Percentiles rank a stretch among this genome's conserved stretches.
These are phyloP conservation scores for Hippopotamus amphibius DNA, from an alignment of 2,113 vertebrate species.

Conservation along the genomic window DNA sequence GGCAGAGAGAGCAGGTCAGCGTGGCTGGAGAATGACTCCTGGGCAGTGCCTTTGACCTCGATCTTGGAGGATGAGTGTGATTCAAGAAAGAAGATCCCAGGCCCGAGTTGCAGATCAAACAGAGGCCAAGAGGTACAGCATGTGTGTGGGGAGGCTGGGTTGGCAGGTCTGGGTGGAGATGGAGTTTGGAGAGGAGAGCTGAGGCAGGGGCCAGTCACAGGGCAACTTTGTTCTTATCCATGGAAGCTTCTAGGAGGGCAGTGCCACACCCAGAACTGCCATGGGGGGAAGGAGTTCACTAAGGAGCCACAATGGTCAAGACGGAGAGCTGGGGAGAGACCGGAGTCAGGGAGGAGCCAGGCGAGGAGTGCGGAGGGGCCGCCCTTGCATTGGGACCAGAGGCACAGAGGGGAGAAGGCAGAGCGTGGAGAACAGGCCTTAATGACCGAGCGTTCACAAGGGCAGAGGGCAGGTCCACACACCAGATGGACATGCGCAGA, in stretches of 20 bases:
- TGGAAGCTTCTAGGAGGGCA: background rate
- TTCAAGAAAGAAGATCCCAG: background rate
- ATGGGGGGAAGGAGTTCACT: background rate
- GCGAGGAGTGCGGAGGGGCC: background rate
- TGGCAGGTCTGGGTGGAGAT: background rate
- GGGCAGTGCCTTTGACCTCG: background rate
- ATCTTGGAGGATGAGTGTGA: background rate
- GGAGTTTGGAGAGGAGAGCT: background rate
- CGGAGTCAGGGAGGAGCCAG: too few species aligned
- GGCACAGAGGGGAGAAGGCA: background rate
- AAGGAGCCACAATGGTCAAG: background rate
- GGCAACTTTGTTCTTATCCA: background rate
- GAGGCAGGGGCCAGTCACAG: background rate
- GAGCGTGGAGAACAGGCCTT: background rate
- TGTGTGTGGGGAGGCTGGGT: background rate
- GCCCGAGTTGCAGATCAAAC: background rate
- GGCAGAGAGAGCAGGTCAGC: background rate
- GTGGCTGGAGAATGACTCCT: background rate
- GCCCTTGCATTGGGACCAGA: fast-evolving
- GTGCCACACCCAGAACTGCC: background rate
- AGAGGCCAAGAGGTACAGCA: background rate
- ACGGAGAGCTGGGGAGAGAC: background rate
- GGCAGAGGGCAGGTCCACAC: background rate
- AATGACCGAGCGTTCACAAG: background rate
- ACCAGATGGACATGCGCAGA: too few species aligned